A percentile compares a stretch with the other conserved stretches of the same genome.
Conservation (phyloP, 2,113 vertebrate genomes). For the Terrapene triunguis region DNA sequence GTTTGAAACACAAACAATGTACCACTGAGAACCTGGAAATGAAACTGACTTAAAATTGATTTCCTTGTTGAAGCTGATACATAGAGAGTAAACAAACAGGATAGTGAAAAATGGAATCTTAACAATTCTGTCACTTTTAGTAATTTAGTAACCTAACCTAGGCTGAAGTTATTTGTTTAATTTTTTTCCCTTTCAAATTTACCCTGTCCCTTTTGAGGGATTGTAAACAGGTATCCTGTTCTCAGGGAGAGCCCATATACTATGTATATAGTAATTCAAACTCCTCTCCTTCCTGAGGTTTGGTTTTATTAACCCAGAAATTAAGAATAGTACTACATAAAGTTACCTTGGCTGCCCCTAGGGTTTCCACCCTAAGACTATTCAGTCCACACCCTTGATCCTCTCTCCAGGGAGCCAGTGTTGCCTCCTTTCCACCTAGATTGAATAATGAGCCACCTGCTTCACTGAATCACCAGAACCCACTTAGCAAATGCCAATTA, state of each 20-base stretch:
- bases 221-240: neutral
- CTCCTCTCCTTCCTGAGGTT: neutral
- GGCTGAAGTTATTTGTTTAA: neutral
- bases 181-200: neutral
- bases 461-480: neutral
- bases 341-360: accelerated
- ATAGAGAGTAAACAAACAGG: neutral
- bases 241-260: neutral
- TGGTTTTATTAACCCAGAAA: neutral
- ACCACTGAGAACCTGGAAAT: neutral
- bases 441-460: neutral
- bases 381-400: neutral
- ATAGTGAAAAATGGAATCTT: neutral
- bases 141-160: neutral
- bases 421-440: neutral
- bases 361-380: neutral
- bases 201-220: neutral
- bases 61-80: neutral
- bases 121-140: neutral
- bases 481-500: neutral
- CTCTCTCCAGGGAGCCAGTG: neutral
- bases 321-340: neutral
- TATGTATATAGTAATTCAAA: neutral
- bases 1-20: neutral
- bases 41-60: neutral